Conservation (phyloP, 2,113 vertebrate genomes). For the Trachemys scripta region DNA sequence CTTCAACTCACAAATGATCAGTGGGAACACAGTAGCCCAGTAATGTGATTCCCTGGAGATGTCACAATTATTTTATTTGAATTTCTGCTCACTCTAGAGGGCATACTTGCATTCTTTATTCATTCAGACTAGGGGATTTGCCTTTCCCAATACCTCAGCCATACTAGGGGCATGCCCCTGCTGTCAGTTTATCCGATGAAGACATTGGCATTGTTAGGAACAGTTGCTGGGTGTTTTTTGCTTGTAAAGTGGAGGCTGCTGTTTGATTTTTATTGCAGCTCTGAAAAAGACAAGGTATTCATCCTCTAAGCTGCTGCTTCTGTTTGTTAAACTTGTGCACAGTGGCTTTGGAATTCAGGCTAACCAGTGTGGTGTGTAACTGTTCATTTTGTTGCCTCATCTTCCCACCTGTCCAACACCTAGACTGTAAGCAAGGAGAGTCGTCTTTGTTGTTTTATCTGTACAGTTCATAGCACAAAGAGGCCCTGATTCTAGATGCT, state of each 20-base stretch:
- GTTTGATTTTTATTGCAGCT: constrained; percentile 58
- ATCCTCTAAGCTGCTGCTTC: constrained; percentile 54
- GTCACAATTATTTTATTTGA: constrained; percentile 18
- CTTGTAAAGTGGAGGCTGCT: background rate
- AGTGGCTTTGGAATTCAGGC: constrained; percentile 68
- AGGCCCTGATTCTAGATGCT: background rate
- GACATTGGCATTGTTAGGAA: background rate
- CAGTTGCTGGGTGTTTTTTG: constrained; percentile 29
- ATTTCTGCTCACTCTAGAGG: background rate
- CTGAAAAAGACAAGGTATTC: constrained; percentile 42
- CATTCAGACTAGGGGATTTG: constrained; percentile 38
- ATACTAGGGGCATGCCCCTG: background rate
- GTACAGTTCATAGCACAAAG: background rate
- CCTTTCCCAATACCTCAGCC: background rate
- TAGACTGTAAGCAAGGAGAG: background rate
- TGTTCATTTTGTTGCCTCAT: constrained; percentile 58
- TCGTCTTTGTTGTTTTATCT: background rate
- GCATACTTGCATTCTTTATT: background rate
- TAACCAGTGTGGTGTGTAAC: constrained; percentile 48
- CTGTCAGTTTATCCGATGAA: background rate
- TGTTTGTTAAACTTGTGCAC: constrained; percentile 57
- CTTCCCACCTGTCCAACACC: constrained; percentile 46
- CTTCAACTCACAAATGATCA: background rate
- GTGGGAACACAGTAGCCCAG: background rate
- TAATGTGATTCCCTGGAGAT: background rate